Percentiles rank a stretch among this genome's conserved stretches.
Conservation (phyloP, 2,888 invertebrate species). For the Brachylomia viminalis region DNA sequence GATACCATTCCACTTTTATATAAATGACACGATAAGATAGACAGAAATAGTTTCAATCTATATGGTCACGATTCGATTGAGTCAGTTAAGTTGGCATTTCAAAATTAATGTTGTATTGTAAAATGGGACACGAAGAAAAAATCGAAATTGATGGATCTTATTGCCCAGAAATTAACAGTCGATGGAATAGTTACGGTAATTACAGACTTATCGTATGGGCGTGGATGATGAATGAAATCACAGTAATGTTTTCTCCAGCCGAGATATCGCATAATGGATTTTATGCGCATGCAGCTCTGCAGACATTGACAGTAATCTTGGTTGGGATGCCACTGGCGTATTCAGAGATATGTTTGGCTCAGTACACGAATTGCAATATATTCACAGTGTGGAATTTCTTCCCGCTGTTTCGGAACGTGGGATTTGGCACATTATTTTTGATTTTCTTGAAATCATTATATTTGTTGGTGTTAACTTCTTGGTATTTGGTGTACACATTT, state of each 20-base stretch:
- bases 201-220: constrained; percentile 81
- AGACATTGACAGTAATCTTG: constrained; percentile 76
- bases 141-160: constrained; percentile 68
- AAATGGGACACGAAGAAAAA: constrained; percentile 61
- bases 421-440: constrained; percentile 78
- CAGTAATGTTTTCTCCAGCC: constrained; percentile 75
- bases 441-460: constrained; percentile 79
- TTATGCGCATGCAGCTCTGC: constrained; percentile 74
- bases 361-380: constrained; percentile 82
- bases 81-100: constrained; percentile 32
- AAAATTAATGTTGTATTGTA: constrained; percentile 21
- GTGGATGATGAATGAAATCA: constrained; percentile 84
- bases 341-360: constrained; percentile 85
- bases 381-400: constrained; percentile 84
- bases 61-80: constrained; percentile 54
- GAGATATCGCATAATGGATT: constrained; percentile 81
- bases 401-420: constrained; percentile 81
- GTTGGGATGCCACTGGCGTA: constrained; percentile 84
- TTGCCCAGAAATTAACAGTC: constrained; percentile 69
- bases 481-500: constrained; percentile 83
- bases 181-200: constrained; percentile 79
- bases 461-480: constrained; percentile 77
- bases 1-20: constrained; percentile 28
- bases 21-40: constrained; percentile 48
- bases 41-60: constrained; percentile 59